Evolutionary conservation across 2,113 vertebrate genomes (phyloP), one percentile per base, ranked within the genome.

Genomic region (Pithys albifrons): DNA sequence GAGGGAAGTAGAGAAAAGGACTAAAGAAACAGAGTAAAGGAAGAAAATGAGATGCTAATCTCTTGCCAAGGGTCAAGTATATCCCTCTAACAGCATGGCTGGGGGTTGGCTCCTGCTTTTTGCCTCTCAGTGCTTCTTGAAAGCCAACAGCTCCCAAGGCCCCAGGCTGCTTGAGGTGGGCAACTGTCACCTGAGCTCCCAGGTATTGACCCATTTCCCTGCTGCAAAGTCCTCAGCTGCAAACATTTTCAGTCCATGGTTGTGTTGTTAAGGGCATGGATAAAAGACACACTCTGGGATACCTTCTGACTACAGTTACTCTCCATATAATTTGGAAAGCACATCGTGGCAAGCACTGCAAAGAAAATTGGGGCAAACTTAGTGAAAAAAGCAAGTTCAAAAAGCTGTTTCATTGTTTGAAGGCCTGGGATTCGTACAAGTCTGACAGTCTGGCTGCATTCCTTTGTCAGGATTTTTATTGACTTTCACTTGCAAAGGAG

Each of bases 401-500:
- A 91, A 93, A 94, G 28, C n/a, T 64, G 2, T 86, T 90, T 90
- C 77, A 31, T 64, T 85, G 85, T 74, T 86, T 41, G 65, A 95
- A 66, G 64, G 69, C 69, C 77, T 88, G 92, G 84, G 66, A 93
- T 89, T 39, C 58, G 71, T 83, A 66, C 77, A 69, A 33, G 49
- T 90, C 59, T 24, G 85, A 91, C 33, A 58, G 71, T 59, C 66
- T 64, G 80, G 61, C 80, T 85, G 52, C 66, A 80, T 91, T 96
- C 93, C 52, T 92, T 58, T 80, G 87, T 81, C 75, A 86, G 80
- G 71, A 41, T 85, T 95, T 93, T 94, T 84, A 90, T 75, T 88
- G 88, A 88, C n/a, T 93, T 85, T 95, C 72, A 27, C 61, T 94
- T 88, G 76, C 89, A 91, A 89, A 88, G 88, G 22, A 80, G 54